A percentile compares a stretch with the other conserved stretches of the same genome.
These are phyloP conservation scores for Candidula unifasciata DNA, from an alignment of 2,888 invertebrate genomes.

Conservation along the genomic window DNA sequence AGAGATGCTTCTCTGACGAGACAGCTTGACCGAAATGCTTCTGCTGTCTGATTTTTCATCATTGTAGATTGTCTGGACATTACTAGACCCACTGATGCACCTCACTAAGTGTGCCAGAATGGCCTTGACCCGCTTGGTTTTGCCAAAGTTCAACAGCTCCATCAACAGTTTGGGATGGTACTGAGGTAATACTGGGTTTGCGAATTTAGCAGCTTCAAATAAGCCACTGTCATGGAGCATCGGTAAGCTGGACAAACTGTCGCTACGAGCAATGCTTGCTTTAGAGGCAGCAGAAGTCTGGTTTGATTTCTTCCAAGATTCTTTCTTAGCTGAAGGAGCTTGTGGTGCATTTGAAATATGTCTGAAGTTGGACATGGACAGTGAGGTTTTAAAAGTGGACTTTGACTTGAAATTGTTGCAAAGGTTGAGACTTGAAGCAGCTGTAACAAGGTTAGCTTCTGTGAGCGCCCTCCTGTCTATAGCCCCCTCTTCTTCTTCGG, in stretches of 20 bases:
- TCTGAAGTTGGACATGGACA: slow-evolving; percentile 70
- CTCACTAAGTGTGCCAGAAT: slow-evolving; percentile 97
- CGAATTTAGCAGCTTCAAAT: slow-evolving; percentile 97
- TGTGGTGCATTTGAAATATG: slow-evolving; percentile 39
- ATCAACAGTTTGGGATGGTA: slow-evolving; percentile 99
- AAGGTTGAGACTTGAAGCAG: slow-evolving; percentile 56
- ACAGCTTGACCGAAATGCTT: slow-evolving; percentile 44
- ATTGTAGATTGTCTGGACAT: slow-evolving; percentile 49
- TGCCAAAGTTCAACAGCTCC: slow-evolving; percentile 98
- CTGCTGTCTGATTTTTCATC: slow-evolving; percentile 57
- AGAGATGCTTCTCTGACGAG: slow-evolving; percentile 55
- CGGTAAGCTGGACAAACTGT: slow-evolving; percentile 69
- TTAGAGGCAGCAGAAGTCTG: slow-evolving; percentile 46
- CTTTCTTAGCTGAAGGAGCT: slow-evolving; percentile 40
- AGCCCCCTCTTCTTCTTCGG: slow-evolving; percentile 45
- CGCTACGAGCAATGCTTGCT: slow-evolving; percentile 63
- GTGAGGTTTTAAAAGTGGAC: slow-evolving; percentile 65
- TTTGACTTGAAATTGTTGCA: slow-evolving; percentile 61
- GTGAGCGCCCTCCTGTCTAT: slow-evolving; percentile 69
- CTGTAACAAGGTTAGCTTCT: slow-evolving; percentile 66
- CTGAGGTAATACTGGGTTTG: slow-evolving; percentile 97
- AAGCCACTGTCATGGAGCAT: slow-evolving; percentile 80
- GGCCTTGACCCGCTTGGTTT: slow-evolving; percentile 96
- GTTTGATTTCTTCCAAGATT: slow-evolving; percentile 55
- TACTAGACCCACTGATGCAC: slow-evolving; percentile 79